Conservation (phyloP, 2,797 vertebrate species). For the Mareca penelope region DNA sequence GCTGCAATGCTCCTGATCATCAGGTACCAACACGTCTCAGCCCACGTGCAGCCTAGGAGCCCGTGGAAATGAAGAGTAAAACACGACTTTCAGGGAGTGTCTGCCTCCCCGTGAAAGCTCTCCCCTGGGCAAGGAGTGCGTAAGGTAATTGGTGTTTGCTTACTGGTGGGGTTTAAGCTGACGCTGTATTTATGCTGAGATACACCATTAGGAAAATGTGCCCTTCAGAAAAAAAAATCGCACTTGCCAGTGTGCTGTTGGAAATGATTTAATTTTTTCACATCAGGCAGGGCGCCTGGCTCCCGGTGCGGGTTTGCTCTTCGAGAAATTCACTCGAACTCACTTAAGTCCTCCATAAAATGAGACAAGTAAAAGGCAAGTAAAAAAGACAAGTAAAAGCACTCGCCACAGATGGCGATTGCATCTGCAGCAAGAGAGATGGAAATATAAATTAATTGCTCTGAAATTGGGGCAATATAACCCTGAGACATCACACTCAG, state of each 20-base stretch:
- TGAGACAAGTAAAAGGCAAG: not conserved
- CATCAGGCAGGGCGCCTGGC: not conserved
- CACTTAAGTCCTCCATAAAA: not conserved
- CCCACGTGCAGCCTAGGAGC: fast-evolving
- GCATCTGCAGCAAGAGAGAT: not conserved
- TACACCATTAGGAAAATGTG: conserved; percentile 4
- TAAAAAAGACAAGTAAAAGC: not conserved
- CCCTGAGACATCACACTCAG: not conserved
- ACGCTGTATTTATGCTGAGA: not conserved
- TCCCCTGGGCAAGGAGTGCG: not conserved
- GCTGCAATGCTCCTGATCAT: not conserved
- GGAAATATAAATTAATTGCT: conserved; percentile 2
- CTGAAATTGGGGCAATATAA: not conserved
- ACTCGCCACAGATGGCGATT: not conserved
- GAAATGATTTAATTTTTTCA: not conserved
- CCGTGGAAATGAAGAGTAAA: not conserved
- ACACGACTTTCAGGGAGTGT: not conserved
- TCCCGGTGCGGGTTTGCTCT: not conserved
- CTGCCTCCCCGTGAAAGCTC: not conserved
- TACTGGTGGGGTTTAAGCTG: not conserved
- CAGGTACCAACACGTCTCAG: not conserved
- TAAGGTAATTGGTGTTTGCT: not conserved
- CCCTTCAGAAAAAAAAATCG: not conserved
- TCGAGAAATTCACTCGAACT: not conserved
- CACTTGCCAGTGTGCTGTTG: not conserved